Conservation (phyloP, 2,888 invertebrate genomes). For the Melieria omissa region DNA sequence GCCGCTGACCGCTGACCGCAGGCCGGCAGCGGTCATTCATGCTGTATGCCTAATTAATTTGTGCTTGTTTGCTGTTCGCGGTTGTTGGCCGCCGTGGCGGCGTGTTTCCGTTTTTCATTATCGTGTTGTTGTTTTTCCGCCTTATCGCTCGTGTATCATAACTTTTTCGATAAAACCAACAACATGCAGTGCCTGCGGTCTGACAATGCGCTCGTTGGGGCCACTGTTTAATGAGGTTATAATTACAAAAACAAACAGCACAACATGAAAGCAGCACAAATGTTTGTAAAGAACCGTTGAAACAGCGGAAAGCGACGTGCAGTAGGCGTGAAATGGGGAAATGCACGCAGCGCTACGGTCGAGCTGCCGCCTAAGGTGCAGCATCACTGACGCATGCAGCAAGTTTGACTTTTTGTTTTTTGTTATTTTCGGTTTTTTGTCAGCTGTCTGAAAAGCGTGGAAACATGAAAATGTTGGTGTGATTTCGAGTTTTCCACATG, state of each 20-base stretch:
- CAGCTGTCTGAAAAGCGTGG: too few species aligned
- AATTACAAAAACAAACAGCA: not conserved
- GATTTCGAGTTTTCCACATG: not conserved
- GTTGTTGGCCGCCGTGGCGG: not conserved
- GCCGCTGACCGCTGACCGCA: too few species aligned
- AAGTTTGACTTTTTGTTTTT: too few species aligned
- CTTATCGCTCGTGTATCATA: too few species aligned
- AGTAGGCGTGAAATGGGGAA: not conserved
- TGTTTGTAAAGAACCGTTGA: not conserved
- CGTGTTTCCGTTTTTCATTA: not conserved
- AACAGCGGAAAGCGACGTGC: not conserved
- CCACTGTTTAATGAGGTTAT: not conserved
- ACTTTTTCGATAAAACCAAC: not conserved
- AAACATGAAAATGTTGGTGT: too few species aligned
- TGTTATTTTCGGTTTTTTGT: too few species aligned
- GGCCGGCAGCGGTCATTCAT: not conserved
- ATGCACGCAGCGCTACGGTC: not conserved
- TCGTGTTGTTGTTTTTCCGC: not conserved
- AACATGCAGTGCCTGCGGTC: not conserved
- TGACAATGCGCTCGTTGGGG: not conserved
- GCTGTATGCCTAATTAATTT: not conserved
- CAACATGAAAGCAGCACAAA: too few species aligned
- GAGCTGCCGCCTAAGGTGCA: too few species aligned
- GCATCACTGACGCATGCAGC: too few species aligned
- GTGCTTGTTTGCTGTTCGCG: not conserved